Evolutionary conservation across 2,797 vertebrate species (phyloP), one percentile per base, ranked within the genome.

Genomic region (Sebastes flavidus): DNA sequence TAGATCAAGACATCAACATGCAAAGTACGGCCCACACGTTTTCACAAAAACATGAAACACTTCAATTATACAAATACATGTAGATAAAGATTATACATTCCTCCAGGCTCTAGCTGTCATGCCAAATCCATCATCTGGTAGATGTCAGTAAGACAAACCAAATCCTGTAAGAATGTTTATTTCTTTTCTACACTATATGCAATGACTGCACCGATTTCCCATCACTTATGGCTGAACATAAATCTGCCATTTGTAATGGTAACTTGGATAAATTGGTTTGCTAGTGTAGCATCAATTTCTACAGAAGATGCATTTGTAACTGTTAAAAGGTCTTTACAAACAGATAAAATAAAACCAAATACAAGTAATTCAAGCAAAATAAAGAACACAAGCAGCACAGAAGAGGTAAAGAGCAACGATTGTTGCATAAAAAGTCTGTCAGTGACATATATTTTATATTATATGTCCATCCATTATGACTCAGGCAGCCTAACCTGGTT

Each of bases 21-120:
- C 30, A 75, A 67, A 80, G 68, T 18, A 70, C 8, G 52, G 20
- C 65, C 77, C 11, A 86, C 52, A 63, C 54, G 7, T 65, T 66
- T 52, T 66, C 2, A 30, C 11, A 32, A 32, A 74, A 54, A 58
- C 2, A 46, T 42, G 13, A 71, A 32, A 81, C 9, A 62, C 25
- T 70, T 68, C 55, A 58, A 81, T 86, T 73, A 63, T 77, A 81
- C 74, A 89, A 75, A 83, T 49, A 66, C 11, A 71, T 77, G 70
- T 55, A 85, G 62, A 81, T 78, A 63, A 60, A 81, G 46, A 89
- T 80, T 76, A 68, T 60, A 65, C 74, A 69, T 74, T 42, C 59
- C 71, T 71, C 34, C 4, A 25, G 65, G 83, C 77, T 85, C 46
- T 20, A 4, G 49, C 67, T 76, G 68, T 75, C 63, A 78, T 79